Evolutionary conservation across 1,140 invertebrate genomes (phyloP).

Genomic region (Brachionus calyciflorus): DNA sequence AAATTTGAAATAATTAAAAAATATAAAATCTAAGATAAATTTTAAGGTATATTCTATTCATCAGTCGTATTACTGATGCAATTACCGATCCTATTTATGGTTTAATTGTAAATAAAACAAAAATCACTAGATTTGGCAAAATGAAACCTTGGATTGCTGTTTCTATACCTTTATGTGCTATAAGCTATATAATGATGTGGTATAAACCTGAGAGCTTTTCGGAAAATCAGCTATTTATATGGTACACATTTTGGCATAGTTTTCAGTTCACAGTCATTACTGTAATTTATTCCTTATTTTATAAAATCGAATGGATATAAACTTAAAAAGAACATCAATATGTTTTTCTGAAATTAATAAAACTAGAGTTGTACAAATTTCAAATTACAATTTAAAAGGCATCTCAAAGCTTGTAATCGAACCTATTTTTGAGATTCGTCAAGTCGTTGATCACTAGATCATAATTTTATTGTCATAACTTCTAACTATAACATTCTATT

Average conservation of each 20-base stretch:
- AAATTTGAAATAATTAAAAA: too few relatives aligned
- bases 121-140: conserved; percentile 30
- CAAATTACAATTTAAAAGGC: too few relatives aligned
- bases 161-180: conserved; percentile 18
- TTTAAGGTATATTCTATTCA: conserved; percentile 17
- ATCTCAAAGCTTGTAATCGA: too few relatives aligned
- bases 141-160: conserved; percentile 45
- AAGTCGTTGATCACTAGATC: too few relatives aligned
- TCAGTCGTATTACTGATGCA: conserved; percentile 32
- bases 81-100: conserved; percentile 43
- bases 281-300: neutral
- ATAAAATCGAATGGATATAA: neutral
- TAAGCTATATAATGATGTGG: conserved; percentile 41
- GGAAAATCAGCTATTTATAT: conserved; percentile 41
- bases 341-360: too few relatives aligned
- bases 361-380: too few relatives aligned
- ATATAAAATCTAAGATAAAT: too few relatives aligned
- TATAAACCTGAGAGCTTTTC: conserved; percentile 2
- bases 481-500: too few relatives aligned
- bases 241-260: conserved; percentile 34
- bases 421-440: too few relatives aligned
- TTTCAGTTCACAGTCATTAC: conserved; percentile 14
- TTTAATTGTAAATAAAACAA: conserved; percentile 23
- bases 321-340: too few relatives aligned
- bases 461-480: too few relatives aligned